A percentile compares a stretch with the other conserved stretches of the same genome.
These are phyloP conservation scores for Pheosia gnoma DNA, from an alignment of 2,888 invertebrate species.

Conservation along the genomic window DNA sequence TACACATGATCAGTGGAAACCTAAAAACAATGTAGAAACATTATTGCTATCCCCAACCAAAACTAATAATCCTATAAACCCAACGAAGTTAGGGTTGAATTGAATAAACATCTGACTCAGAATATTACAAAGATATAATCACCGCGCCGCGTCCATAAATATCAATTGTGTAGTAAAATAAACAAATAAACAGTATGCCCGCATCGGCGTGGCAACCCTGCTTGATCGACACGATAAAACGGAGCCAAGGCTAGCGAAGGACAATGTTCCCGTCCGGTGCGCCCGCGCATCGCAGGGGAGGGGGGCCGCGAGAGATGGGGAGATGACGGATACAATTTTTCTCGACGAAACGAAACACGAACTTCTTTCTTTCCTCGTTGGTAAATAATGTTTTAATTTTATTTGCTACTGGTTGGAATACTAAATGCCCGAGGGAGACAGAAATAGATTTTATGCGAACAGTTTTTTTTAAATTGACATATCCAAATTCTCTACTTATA, in stretches of 20 bases:
- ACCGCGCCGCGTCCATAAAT: conserved; percentile 40
- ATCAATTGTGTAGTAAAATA: conserved; percentile 52
- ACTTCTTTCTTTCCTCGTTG: too few species aligned
- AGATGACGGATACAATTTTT: conserved; percentile 6
- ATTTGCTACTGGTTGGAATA: too few species aligned
- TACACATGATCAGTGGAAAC: too few species aligned
- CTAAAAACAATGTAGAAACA: too few species aligned
- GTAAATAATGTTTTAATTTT: too few species aligned
- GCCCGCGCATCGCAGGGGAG: conserved; percentile 17
- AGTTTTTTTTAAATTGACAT: too few species aligned
- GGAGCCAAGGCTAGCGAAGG: conserved; percentile 79
- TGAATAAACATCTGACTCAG: conserved; percentile 18
- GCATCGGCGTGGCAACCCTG: conserved; percentile 58
- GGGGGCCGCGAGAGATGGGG: conserved; percentile 18
- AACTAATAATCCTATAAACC: conserved; percentile 8
- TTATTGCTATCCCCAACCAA: neutral
- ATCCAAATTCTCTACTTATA: too few species aligned
- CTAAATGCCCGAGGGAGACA: too few species aligned
- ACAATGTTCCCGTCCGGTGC: conserved; percentile 66
- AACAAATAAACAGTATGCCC: conserved; percentile 53
- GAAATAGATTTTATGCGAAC: too few species aligned
- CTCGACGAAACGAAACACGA: too few species aligned
- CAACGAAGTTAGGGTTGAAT: conserved; percentile 12
- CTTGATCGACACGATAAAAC: conserved; percentile 57
- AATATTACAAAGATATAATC: conserved; percentile 9